Evolutionary conservation across 1,140 invertebrate species (phyloP), one percentile per base, ranked within the genome.

Genomic region (Thalassaphorura encarpata): DNA sequence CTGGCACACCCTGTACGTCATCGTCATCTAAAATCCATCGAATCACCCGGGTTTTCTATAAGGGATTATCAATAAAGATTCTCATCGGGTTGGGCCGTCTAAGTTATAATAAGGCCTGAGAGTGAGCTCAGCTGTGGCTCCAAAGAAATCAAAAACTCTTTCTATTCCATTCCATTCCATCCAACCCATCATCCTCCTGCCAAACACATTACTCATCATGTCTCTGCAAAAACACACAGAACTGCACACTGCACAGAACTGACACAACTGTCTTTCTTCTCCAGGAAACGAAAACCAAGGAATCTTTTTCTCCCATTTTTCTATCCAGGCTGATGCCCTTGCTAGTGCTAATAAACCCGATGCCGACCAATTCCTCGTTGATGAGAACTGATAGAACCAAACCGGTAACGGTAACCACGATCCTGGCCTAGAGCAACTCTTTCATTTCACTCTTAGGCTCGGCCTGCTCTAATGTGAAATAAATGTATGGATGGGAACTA

Each of bases 161-260:
- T 56, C 52, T 49, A 62, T 56, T 62, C 54, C 53, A 58, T 53
- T 50, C 11, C n/a, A 11, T 36, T n/a, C 11, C 33, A n/a, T 36
- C 11, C 33, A 41, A 36, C 53, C 49, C 43, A 53, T 59, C 56
- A 56, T 41, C 53, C 40, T 52, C 39, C 50, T 56, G 43, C 41
- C 50, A 11, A 47, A 59, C 41, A 59, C 61, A 62, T 62, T 56
- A 62, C 61, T 62, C 61, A 62, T 62, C 61, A 39, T 59, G 57
- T 49, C 13, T 27, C 47, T 13, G 42, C 8, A n/a, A 36, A 36
- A 36, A 11, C 33, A 11, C n/a, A 36, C 33, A 11, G 11, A n/a
- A 11, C 11, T 36, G n/a, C 33, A 11, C n/a, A 11, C 33, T 36
- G 33, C 33, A 36, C 33, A 11, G 11, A n/a, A 11, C 33, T 11